Evolutionary conservation across 2,113 vertebrate species (phyloP), one percentile per base, ranked within the genome.

Genomic region (Pogonocichla stellata): DNA sequence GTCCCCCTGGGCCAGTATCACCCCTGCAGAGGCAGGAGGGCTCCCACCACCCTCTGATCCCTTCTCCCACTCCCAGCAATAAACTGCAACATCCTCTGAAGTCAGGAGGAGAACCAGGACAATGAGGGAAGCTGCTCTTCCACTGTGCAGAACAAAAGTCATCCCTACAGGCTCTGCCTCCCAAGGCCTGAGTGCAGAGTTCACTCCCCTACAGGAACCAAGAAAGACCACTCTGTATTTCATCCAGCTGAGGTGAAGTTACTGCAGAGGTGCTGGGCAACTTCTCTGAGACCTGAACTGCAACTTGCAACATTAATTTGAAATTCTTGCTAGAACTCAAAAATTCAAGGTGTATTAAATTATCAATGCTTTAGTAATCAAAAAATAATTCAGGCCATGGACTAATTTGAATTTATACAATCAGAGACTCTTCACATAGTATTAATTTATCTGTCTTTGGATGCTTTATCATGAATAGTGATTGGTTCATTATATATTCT

Each of bases 1-100:
- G 45, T 65, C 26, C 43, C 53, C 64, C 40, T 60, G 36, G 8
- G 34, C 6, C 80, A 51, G 64, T 1, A 28, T 5, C 26, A 19
- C 31, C 62, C 83, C 84, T 65, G 77, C 84, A 66, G 77, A 85
- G 84, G 20, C 77, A 67, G n/a, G 88, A 83, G 77, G 57, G 80
- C 69, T 81, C 78, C 60, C 48, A 75, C 75, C 6, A 12, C 4
- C 1, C 0, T 29, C 77, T 84, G 88, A 84, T 48, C 80, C 48
- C 67, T 71, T 19, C 60, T 70, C 42, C 47, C 29, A 69, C 22
- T 74, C 31, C 69, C 82, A 74, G 75, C 14, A 93, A 95, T 56
- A 36, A 91, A 83, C 48, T 58, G 38, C 6, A 64, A 28, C 53
- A 26, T 14, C 43, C 61, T 91, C 96, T 92, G 73, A 92, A 83